Conservation (phyloP, 2,888 invertebrate genomes). For the Meiosimyza platycephala region DNA sequence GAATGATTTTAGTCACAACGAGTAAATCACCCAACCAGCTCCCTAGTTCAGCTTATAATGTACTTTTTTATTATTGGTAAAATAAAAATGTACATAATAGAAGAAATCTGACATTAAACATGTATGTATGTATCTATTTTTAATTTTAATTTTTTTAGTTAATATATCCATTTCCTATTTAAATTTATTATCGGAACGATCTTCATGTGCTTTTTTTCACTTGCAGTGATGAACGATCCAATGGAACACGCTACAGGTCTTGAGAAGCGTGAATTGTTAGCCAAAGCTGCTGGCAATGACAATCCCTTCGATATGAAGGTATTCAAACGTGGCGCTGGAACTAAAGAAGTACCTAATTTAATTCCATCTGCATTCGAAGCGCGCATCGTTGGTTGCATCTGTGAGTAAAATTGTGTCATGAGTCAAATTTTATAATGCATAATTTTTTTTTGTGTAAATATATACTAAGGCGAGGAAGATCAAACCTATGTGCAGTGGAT, state of each 20-base stretch:
- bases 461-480: slow-evolving; percentile 82
- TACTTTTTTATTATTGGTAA: too few relatives aligned
- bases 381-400: slow-evolving; percentile 94
- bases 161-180: too few relatives aligned
- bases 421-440: background rate
- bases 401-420: slow-evolving; percentile 68
- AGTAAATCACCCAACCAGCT: too few relatives aligned
- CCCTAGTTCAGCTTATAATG: too few relatives aligned
- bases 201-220: background rate
- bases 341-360: slow-evolving; percentile 86
- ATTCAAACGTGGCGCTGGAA: slow-evolving; percentile 82
- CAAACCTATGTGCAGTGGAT: slow-evolving; percentile 91
- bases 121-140: too few relatives aligned
- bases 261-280: slow-evolving; percentile 90
- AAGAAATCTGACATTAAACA: too few relatives aligned
- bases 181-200: too few relatives aligned
- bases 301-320: slow-evolving; percentile 88
- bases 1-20: too few relatives aligned
- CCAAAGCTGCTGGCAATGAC: slow-evolving; percentile 87
- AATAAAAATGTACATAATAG: too few relatives aligned
- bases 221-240: slow-evolving; percentile 84
- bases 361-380: slow-evolving; percentile 92
- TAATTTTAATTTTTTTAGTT: too few relatives aligned
- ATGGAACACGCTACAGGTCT: slow-evolving; percentile 93
- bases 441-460: slow-evolving; percentile 1